Conservation (phyloP, 1,140 invertebrate species). For the Cyclargus thomasi region DNA sequence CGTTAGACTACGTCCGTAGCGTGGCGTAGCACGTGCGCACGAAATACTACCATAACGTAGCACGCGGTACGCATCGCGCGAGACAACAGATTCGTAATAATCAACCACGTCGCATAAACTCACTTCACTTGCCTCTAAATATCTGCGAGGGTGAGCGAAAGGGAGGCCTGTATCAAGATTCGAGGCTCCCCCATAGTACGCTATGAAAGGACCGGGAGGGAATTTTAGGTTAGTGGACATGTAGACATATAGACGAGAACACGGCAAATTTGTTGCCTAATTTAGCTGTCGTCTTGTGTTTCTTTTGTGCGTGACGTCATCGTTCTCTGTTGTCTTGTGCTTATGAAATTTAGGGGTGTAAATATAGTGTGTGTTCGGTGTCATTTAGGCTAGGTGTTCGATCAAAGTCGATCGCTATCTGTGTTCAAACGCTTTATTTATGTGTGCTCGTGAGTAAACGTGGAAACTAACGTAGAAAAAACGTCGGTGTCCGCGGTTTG, state of each 20-base stretch:
- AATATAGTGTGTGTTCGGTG: constrained; percentile 35
- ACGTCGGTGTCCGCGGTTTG: constrained; percentile 43
- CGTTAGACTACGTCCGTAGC: constrained; percentile 15
- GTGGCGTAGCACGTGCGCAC: constrained; percentile 12
- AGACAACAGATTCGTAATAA: constrained; percentile 64
- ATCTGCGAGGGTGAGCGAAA: constrained; percentile 64
- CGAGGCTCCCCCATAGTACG: constrained; percentile 60
- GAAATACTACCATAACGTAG: constrained; percentile 29
- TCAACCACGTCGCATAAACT: constrained; percentile 61
- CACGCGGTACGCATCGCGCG: constrained; percentile 35
- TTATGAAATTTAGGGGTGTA: constrained; percentile 37
- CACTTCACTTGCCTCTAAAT: constrained; percentile 64
- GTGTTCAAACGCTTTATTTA: constrained; percentile 21
- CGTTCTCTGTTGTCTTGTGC: constrained; percentile 62
- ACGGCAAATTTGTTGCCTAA: constrained; percentile 75
- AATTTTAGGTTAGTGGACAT: constrained; percentile 76
- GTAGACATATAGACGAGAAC: constrained; percentile 74
- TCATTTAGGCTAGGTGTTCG: constrained; percentile 14
- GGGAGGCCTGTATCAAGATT: constrained; percentile 65
- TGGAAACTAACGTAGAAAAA: constrained; percentile 28
- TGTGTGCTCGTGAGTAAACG: constrained; percentile 12
- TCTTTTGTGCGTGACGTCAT: constrained; percentile 70
- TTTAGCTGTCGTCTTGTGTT: constrained; percentile 73
- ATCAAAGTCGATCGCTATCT: constrained; percentile 16
- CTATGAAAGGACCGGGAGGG: constrained; percentile 60